Evolutionary conservation across 2,888 invertebrate species (phyloP).

Genomic region (Barypeithes pellucidus): DNA sequence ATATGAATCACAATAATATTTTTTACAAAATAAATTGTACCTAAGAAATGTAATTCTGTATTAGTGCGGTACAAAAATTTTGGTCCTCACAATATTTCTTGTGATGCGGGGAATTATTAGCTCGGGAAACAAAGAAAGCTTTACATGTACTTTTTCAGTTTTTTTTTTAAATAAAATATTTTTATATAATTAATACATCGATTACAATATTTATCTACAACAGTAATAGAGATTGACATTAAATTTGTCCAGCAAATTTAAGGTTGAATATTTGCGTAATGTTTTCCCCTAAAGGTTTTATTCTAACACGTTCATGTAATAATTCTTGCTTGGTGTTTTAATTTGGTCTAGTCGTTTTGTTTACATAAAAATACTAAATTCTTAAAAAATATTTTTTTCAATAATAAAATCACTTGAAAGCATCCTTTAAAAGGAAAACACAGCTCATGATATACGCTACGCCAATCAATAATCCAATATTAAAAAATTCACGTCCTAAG

Average conservation of each 20-base stretch:
- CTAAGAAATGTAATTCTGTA: not conserved
- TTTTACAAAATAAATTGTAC: constrained; percentile 8
- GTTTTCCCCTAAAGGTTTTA: constrained; percentile 17
- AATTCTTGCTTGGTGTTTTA: constrained; percentile 19
- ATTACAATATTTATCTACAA: constrained; percentile 21
- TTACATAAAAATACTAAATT: too few relatives aligned
- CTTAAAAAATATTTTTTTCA: not conserved
- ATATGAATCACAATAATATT: not conserved
- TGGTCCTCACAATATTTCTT: constrained; percentile 25
- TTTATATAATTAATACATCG: constrained; percentile 8
- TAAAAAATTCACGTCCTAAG: too few relatives aligned
- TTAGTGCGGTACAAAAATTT: constrained; percentile 21
- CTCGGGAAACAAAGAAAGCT: not conserved
- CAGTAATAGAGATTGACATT: not conserved
- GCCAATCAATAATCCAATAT: too few relatives aligned
- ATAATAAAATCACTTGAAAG: not conserved
- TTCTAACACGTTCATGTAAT: constrained; percentile 12
- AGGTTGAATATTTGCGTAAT: constrained; percentile 12
- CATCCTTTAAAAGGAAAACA: too few relatives aligned
- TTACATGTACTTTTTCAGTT: not conserved
- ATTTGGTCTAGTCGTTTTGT: constrained; percentile 12
- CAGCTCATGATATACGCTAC: too few relatives aligned
- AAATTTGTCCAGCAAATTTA: constrained; percentile 29
- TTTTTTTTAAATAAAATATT: not conserved
- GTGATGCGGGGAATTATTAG: constrained; percentile 12